Percentiles rank a stretch among this genome's conserved stretches.
These are phyloP conservation scores for Lumbricus terrestris DNA, from an alignment of 2,888 invertebrate genomes.

Conservation along the genomic window DNA sequence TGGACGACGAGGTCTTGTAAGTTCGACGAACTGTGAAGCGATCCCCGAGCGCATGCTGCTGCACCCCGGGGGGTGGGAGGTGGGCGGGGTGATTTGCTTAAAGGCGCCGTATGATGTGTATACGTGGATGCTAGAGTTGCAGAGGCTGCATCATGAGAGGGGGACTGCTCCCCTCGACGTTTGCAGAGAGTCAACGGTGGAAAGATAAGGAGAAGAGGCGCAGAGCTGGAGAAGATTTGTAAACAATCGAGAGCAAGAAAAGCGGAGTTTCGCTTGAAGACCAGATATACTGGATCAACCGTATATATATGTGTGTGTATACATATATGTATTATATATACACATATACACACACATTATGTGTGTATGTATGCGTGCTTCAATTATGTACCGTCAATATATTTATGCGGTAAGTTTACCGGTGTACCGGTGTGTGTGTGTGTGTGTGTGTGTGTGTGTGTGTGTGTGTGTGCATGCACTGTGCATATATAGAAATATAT, in stretches of 20 bases:
- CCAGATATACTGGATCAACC: not conserved
- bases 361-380: not conserved
- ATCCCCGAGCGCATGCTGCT: not conserved
- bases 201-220: constrained; percentile 3
- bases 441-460: no score
- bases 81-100: not conserved
- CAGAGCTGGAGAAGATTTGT: constrained; percentile 3
- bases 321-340: not conserved
- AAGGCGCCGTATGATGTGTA: constrained; percentile 3
- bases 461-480: no score
- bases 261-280: not conserved
- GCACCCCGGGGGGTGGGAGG: not conserved
- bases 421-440: no score
- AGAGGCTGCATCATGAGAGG: not conserved
- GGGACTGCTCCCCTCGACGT: not conserved
- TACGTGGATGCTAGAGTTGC: not conserved
- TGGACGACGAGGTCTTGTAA: not conserved
- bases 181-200: not conserved
- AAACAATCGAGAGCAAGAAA: not conserved
- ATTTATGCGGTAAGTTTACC: not conserved
- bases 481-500: no score
- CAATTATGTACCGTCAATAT: not conserved
- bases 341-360: not conserved
- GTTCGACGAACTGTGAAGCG: not conserved
- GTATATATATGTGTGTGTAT: not conserved